Evolutionary conservation across 2,113 vertebrate genomes (phyloP).

Genomic region (Calyptomena viridis): DNA sequence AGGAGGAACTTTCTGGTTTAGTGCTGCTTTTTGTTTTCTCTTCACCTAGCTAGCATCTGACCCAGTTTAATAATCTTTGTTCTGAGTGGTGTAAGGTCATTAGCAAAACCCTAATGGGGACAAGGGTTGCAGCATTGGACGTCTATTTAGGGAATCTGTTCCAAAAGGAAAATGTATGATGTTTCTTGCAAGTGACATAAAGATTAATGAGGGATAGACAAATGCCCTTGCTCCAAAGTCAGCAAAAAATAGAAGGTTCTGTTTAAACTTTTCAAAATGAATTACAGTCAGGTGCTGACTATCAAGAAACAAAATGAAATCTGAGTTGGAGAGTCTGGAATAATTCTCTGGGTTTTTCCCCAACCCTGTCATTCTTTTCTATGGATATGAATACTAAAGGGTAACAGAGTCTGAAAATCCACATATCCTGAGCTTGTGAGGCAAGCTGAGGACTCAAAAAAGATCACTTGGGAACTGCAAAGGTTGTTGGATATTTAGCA

Average conservation of each 20-base stretch:
- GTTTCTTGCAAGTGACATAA: constrained; percentile 48
- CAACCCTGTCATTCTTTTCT: constrained; percentile 37
- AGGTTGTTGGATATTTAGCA: background rate
- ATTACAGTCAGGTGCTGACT: constrained; percentile 58
- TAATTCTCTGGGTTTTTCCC: constrained; percentile 50
- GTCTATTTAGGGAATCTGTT: constrained; percentile 22
- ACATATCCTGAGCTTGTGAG: background rate
- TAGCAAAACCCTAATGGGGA: constrained; percentile 16
- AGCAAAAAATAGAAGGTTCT: constrained; percentile 59
- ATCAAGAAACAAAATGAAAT: constrained; percentile 52
- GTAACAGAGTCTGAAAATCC: background rate
- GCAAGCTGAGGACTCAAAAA: background rate
- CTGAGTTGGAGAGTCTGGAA: constrained; percentile 39
- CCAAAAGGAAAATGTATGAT: constrained; percentile 18
- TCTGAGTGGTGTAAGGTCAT: background rate
- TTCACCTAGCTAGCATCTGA: background rate
- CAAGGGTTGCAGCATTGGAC: background rate
- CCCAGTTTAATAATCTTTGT: background rate
- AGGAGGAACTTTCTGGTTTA: background rate
- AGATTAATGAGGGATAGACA: constrained; percentile 57
- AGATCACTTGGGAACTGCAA: background rate
- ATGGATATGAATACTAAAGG: constrained; percentile 4
- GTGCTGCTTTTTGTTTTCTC: background rate
- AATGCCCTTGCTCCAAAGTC: constrained; percentile 66
- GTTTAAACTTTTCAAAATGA: constrained; percentile 60